These are phyloP conservation scores for Pampusana beccarii DNA, from an alignment of 2,113 vertebrate species.

Conservation along the genomic window DNA sequence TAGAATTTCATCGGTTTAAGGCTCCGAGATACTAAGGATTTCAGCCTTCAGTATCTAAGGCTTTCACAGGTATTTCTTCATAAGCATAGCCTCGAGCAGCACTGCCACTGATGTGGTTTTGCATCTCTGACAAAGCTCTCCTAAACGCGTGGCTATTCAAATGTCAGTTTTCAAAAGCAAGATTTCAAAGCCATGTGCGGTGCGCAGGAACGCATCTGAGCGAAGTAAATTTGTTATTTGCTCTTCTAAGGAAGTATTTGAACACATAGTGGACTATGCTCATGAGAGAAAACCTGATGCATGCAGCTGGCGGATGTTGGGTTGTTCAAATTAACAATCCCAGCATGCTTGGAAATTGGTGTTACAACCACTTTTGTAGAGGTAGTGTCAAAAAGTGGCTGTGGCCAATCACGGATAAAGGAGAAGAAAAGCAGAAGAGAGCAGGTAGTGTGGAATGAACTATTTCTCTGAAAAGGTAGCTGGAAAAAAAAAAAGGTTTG, in stretches of 20 bases:
- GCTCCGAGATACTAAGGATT: conserved; percentile 89
- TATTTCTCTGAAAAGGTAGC: conserved; percentile 83
- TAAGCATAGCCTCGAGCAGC: conserved; percentile 84
- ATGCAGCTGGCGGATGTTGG: conserved; percentile 91
- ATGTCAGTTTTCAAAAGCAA: conserved; percentile 26
- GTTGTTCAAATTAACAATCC: conserved; percentile 84
- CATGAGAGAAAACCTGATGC: conserved; percentile 86
- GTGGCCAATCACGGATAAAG: conserved; percentile 86
- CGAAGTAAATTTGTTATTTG: conserved; percentile 15
- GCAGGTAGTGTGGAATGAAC: conserved; percentile 86
- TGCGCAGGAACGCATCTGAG: not conserved
- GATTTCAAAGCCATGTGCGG: conserved; percentile 31
- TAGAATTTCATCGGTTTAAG: conserved; percentile 81
- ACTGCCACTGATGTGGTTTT: conserved; percentile 61
- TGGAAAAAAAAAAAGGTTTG: conserved; percentile 77
- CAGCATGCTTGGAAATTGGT: conserved; percentile 86
- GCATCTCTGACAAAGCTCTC: conserved; percentile 25
- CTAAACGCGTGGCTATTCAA: conserved; percentile 13
- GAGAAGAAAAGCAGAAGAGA: conserved; percentile 84
- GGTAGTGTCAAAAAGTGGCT: conserved; percentile 77
- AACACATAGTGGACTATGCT: conserved; percentile 78
- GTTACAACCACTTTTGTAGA: conserved; percentile 83
- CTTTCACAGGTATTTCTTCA: conserved; percentile 89
- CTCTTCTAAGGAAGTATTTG: conserved; percentile 60
- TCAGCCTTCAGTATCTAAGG: conserved; percentile 88